These are phyloP conservation scores for Crepidodera aurea DNA, from an alignment of 2,888 invertebrate species.

Conservation along the genomic window DNA sequence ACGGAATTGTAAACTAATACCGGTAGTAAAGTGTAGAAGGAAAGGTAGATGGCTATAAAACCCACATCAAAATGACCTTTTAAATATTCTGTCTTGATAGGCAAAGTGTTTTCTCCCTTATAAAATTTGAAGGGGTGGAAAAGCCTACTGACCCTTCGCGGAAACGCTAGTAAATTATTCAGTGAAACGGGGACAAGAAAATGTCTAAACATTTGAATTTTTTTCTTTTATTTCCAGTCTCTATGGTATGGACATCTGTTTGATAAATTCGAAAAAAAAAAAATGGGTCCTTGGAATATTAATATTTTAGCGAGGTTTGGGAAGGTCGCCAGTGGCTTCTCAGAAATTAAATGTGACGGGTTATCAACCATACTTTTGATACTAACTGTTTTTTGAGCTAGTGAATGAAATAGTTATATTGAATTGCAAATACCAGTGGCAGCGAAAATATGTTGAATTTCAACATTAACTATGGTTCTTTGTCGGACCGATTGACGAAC, in stretches of 20 bases:
- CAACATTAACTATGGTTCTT: no score
- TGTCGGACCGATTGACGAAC: no score
- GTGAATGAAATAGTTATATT: no score
- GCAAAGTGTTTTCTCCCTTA: slow-evolving; percentile 14
- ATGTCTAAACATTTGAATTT: neutral
- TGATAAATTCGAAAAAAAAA: neutral
- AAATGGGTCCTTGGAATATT: neutral
- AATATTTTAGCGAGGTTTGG: neutral
- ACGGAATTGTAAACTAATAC: neutral
- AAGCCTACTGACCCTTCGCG: slow-evolving; percentile 12
- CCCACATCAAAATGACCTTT: slow-evolving; percentile 21
- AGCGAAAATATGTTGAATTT: no score
- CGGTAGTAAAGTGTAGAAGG: neutral
- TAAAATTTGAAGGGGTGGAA: slow-evolving; percentile 18
- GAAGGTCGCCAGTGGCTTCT: no score
- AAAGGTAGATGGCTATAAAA: slow-evolving; percentile 1
- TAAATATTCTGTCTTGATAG: slow-evolving; percentile 21
- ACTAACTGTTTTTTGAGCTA: no score
- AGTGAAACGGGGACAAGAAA: slow-evolving; percentile 1
- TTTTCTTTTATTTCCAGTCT: neutral
- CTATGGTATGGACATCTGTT: neutral
- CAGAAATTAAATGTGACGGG: no score
- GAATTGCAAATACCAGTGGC: no score
- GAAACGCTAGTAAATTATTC: slow-evolving; percentile 18
- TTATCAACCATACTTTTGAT: no score